phyloP scores from a whole-genome alignment of 1,140 invertebrate species.

The Pantala flavescens region DNA sequence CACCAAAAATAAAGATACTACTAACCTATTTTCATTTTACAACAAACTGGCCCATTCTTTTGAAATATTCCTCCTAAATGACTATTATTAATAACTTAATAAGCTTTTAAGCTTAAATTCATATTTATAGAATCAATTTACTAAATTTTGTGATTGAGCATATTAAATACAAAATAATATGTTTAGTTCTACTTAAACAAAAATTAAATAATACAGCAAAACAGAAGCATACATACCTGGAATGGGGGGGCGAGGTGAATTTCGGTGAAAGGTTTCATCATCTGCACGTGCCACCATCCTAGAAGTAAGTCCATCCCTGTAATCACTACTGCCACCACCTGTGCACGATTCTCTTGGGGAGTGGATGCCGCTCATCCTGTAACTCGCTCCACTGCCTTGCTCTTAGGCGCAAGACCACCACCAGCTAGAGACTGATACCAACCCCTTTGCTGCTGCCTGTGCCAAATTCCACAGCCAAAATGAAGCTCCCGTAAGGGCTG shows the following conservation, averaged over 20 bases:
- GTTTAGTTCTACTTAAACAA: no score
- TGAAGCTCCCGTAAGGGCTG: not conserved
- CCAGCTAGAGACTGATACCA: not conserved
- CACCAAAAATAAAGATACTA: no score
- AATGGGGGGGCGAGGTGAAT: not conserved
- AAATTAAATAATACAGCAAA: no score
- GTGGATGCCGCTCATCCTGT: constrained; percentile 2
- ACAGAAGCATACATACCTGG: not conserved
- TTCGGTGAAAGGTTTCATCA: constrained; percentile 1
- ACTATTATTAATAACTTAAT: no score
- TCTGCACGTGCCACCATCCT: not conserved
- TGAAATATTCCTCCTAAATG: no score
- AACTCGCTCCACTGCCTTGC: constrained; percentile 2
- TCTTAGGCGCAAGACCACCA: constrained; percentile 3
- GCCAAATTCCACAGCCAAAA: not conserved
- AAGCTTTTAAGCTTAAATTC: no score
- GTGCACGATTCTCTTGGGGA: not conserved
- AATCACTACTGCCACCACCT: not conserved
- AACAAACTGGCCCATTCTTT: no score
- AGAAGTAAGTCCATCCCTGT: not conserved
- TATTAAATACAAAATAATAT: no score
- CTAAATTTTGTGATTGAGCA: no score
- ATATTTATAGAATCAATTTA: no score
- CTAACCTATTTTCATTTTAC: no score
- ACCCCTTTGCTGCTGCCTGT: not conserved